A percentile compares a stretch with the other conserved stretches of the same genome.
Evolutionary conservation across 2,113 vertebrate species (phyloP).

Genomic region (Excalfactoria chinensis): DNA sequence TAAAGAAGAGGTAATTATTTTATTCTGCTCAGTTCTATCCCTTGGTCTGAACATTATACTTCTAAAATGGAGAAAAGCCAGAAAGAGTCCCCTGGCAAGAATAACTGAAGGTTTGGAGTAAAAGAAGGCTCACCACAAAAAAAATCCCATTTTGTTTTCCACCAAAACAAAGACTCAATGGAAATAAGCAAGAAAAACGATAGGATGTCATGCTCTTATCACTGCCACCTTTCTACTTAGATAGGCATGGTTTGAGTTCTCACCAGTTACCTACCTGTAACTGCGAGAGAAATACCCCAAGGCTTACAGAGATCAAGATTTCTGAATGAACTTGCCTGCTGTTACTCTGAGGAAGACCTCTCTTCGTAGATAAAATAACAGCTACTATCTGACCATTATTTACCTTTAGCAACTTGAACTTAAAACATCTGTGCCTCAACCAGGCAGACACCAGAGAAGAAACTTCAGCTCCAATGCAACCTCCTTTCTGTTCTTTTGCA

Average conservation of each 20-base stretch:
- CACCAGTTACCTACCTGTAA: not conserved
- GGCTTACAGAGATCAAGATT: not conserved
- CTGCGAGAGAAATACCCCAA: not conserved
- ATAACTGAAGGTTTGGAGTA: not conserved
- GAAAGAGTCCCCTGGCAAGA: not conserved
- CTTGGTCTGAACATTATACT: not conserved
- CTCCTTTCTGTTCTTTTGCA: not conserved
- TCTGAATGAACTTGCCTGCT: not conserved
- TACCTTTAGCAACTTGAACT: not conserved
- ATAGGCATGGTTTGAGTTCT: not conserved
- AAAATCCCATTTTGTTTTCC: not conserved
- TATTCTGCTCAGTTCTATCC: not conserved
- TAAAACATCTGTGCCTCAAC: not conserved
- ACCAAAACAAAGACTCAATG: not conserved
- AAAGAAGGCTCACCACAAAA: not conserved
- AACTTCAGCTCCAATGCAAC: not conserved
- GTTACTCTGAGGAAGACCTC: not conserved
- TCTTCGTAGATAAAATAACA: not conserved
- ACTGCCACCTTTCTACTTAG: not conserved
- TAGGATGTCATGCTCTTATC: not conserved
- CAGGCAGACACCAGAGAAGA: not conserved
- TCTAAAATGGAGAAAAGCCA: not conserved
- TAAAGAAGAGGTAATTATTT: not conserved
- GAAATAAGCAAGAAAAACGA: not conserved
- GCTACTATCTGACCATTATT: not conserved